These are phyloP conservation scores for Ceraclea dissimilis DNA, from an alignment of 2,888 invertebrate species.

Conservation along the genomic window DNA sequence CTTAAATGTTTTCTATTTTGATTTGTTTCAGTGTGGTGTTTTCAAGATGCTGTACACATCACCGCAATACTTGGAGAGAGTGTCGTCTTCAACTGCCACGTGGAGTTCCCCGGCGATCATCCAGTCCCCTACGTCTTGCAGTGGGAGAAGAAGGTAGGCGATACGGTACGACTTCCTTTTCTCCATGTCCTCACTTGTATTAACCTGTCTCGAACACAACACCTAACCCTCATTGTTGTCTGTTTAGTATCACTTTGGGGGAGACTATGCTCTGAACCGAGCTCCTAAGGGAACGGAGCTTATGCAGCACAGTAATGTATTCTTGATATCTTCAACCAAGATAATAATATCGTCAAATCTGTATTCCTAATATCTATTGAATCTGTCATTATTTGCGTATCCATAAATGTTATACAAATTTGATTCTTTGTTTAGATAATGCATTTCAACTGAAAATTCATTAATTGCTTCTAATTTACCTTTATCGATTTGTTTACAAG, in stretches of 20 bases:
- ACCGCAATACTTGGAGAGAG: conserved; percentile 95
- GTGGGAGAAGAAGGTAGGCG: conserved; percentile 99
- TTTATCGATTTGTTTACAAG: no score
- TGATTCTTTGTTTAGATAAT: no score
- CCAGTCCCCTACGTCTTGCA: conserved; percentile 96
- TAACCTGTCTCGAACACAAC: conserved; percentile 30
- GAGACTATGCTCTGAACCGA: conserved; percentile 33
- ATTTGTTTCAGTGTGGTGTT: conserved; percentile 56
- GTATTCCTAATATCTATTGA: no score
- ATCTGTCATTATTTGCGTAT: no score
- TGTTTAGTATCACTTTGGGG: conserved; percentile 39
- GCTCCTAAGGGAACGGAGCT: conserved; percentile 31
- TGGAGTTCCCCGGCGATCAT: conserved; percentile 92
- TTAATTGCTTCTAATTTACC: no score
- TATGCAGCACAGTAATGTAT: conserved; percentile 18
- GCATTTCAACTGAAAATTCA: no score
- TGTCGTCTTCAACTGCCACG: conserved; percentile 96
- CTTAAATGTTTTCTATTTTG: no score
- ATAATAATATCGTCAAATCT: no score
- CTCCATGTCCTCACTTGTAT: conserved; percentile 30
- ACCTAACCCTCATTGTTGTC: conserved; percentile 33
- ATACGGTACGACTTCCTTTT: conserved; percentile 79
- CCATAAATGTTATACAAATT: no score
- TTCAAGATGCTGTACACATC: conserved; percentile 91
- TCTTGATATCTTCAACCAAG: no score